Evolutionary conservation across 2,888 invertebrate species (phyloP).

Genomic region (Eupithecia abbreviata): DNA sequence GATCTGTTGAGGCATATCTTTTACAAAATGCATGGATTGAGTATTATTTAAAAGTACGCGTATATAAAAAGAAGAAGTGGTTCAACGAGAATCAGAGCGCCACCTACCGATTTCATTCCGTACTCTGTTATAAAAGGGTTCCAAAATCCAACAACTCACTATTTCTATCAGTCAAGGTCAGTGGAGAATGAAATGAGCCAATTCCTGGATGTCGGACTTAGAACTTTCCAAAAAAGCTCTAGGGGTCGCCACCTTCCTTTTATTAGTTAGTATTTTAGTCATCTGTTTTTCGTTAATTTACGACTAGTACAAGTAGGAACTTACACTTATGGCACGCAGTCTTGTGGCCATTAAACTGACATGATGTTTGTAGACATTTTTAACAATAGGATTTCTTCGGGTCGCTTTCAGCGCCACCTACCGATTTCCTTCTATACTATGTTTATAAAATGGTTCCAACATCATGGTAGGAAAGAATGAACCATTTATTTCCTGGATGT

Average conservation of each 20-base stretch:
- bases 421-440: neutral
- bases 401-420: neutral
- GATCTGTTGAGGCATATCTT: too few species aligned
- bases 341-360: too few species aligned
- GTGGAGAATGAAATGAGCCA: neutral
- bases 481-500: neutral
- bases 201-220: neutral
- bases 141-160: neutral
- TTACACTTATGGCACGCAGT: too few species aligned
- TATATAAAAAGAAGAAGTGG: too few species aligned
- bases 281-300: too few species aligned
- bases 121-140: neutral
- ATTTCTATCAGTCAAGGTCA: neutral
- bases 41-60: too few species aligned
- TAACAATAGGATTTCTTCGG: too few species aligned
- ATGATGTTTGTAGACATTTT: too few species aligned
- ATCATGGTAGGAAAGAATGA: neutral
- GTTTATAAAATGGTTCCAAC: neutral
- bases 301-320: too few species aligned
- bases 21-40: too few species aligned
- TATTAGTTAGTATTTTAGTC: too few species aligned
- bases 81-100: neutral
- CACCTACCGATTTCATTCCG: neutral
- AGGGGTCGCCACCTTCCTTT: neutral
- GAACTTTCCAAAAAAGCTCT: neutral